Conservation (phyloP, 2,113 vertebrate species). For the Gorilla gorilla region DNA sequence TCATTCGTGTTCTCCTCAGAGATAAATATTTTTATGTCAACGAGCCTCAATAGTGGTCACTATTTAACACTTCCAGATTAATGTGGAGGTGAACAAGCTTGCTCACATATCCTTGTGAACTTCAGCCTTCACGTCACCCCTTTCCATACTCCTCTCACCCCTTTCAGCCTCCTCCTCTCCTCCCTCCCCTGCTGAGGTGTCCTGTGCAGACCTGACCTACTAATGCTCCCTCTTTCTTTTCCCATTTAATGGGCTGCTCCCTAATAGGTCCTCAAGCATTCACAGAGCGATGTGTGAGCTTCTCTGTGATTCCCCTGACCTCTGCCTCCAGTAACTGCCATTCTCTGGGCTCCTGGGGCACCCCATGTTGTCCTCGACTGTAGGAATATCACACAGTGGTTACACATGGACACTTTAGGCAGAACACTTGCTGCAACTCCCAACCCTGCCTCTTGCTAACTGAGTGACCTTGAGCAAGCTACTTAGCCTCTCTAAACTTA, state of each 20-base stretch:
- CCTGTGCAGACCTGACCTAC: slow-evolving; percentile 77
- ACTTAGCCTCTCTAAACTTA: neutral
- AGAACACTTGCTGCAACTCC: neutral
- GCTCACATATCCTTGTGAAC: neutral
- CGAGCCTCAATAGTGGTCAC: slow-evolving; percentile 13
- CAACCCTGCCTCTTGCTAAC: neutral
- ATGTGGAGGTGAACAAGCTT: neutral
- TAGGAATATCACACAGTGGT: neutral
- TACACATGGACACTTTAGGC: neutral
- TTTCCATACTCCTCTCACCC: neutral
- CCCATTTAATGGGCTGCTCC: slow-evolving; percentile 25
- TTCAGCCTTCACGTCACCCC: neutral
- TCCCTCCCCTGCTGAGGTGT: slow-evolving; percentile 58
- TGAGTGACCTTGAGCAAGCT: neutral
- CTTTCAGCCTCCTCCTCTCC: neutral
- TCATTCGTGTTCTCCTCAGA: slow-evolving; percentile 64
- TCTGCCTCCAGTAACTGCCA: neutral
- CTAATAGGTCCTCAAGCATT: neutral
- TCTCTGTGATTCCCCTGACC: neutral
- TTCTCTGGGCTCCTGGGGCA: neutral
- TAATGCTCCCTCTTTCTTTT: slow-evolving; percentile 70
- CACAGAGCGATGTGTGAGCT: neutral
- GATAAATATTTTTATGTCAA: slow-evolving; percentile 73
- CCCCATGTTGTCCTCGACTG: neutral
- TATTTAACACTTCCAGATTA: neutral